Evolutionary conservation across 2,888 invertebrate species (phyloP), one percentile per base, ranked within the genome.

Genomic region (Lasioglossum villosulum): DNA sequence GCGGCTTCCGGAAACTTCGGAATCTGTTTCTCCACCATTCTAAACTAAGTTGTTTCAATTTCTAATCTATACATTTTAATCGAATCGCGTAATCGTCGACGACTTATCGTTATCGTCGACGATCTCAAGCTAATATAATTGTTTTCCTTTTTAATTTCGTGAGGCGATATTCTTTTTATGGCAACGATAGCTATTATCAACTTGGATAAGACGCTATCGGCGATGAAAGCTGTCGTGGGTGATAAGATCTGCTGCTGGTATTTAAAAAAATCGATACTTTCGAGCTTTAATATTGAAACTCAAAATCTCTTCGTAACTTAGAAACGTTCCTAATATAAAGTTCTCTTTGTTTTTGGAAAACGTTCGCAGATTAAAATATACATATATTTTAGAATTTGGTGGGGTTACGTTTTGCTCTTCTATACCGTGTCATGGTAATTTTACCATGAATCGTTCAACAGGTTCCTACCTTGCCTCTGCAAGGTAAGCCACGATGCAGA

Each of bases 401-500:
- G 23, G 6, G 1, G 2, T 12, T 16, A 39, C 14, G 34, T 10
- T 59, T n/a, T 37, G n/a, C 10, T 39, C 19, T n/a, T 37, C 59
- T 8, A 30, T 52, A 72, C n/a, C 52, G 42, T 37, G 23, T 0
- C n/a, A 42, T 1, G 66, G 48, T n/a, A 71, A 81, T 4, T 23
- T 27, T 0, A 6, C n/a, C 0, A 56, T 34, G 8, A 2, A 2
- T 56, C n/a, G n/a, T 56, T 10, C 12, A 16, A 27, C 75, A 86
- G 87, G 6, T 72, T 12, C 56, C 87, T 87, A 45, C 78, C 48
- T 86, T 87, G 86, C 39, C 87, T 4, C 42, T 63, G 2, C 19
- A 5, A 12, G 77, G 71, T 78, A 77, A 72, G 6, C 2, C 30
- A 12, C 37, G 37, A 8, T 8, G 19, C 34, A 19, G 23, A 23